These are phyloP conservation scores for Eristalis pertinax DNA, from an alignment of 2,888 invertebrate species.

Conservation along the genomic window DNA sequence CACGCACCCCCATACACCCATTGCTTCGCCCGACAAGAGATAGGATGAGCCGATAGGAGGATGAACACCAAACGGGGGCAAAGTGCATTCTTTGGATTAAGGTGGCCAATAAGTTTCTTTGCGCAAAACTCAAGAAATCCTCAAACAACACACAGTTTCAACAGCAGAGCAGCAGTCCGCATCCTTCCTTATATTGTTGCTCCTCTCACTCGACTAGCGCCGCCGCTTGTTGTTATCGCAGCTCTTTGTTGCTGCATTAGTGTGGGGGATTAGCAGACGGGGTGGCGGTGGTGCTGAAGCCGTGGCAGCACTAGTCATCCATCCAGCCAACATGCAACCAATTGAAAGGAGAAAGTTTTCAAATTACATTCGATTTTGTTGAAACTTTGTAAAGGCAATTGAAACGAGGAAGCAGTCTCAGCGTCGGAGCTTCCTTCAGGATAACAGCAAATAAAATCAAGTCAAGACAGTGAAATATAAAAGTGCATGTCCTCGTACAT, in stretches of 20 bases:
- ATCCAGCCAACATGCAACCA: conserved; percentile 62
- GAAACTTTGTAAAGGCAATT: conserved; percentile 72
- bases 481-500: not conserved
- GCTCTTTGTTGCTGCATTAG: conserved; percentile 30
- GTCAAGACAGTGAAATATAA: conserved; percentile 66
- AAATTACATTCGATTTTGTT: conserved; percentile 72
- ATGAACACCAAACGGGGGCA: conserved; percentile 19
- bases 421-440: conserved; percentile 54
- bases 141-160: conserved; percentile 65
- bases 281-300: conserved; percentile 36
- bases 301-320: conserved; percentile 8
- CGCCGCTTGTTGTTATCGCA: conserved; percentile 40
- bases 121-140: conserved; percentile 66
- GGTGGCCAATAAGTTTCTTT: conserved; percentile 72
- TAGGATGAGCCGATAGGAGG: not conserved
- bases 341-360: conserved; percentile 72
- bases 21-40: not conserved
- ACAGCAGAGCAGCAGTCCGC: conserved; percentile 54
- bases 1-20: conserved; percentile 1
- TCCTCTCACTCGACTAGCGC: not conserved
- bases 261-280: conserved; percentile 42
- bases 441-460: conserved; percentile 71
- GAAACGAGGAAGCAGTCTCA: conserved; percentile 66
- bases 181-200: conserved; percentile 51
- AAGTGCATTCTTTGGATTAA: conserved; percentile 67